Conservation (phyloP, 2,888 invertebrate species). For the Rhingia campestris region DNA sequence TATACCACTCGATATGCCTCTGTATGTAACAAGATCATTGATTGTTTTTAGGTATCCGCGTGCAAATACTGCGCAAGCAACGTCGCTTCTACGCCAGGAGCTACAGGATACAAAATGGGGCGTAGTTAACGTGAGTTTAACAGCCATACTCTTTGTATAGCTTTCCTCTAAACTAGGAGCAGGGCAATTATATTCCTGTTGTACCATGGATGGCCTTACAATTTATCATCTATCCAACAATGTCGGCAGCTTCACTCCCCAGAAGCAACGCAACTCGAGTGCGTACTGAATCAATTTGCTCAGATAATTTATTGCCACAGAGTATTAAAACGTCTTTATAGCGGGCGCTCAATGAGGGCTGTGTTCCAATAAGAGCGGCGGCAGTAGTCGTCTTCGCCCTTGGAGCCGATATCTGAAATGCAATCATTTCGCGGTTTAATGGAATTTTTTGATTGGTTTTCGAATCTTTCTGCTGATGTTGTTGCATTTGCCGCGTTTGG, state of each 20-base stretch:
- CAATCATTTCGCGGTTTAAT: conserved; percentile 72
- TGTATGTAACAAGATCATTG: conserved; percentile 27
- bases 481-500: conserved; percentile 40
- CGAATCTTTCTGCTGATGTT: conserved; percentile 56
- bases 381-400: conserved; percentile 62
- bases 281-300: conserved; percentile 71
- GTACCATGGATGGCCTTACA: conserved; percentile 53
- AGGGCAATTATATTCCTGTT: conserved; percentile 68
- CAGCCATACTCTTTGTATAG: conserved; percentile 46
- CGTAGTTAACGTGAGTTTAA: conserved; percentile 71
- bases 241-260: conserved; percentile 69
- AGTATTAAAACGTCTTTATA: conserved; percentile 74
- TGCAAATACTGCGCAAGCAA: conserved; percentile 28
- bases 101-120: conserved; percentile 46
- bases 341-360: conserved; percentile 56
- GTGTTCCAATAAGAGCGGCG: conserved; percentile 32
- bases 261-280: conserved; percentile 55
- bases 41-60: conserved; percentile 54
- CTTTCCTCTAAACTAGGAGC: conserved; percentile 54
- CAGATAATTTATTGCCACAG: conserved; percentile 72
- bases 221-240: conserved; percentile 69
- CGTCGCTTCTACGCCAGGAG: conserved; percentile 39
- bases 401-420: conserved; percentile 72
- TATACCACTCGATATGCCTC: conserved; percentile 5
- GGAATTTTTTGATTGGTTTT: conserved; percentile 74